Evolutionary conservation across 2,797 vertebrate genomes (phyloP).

Genomic region (Thaleichthys pacificus): DNA sequence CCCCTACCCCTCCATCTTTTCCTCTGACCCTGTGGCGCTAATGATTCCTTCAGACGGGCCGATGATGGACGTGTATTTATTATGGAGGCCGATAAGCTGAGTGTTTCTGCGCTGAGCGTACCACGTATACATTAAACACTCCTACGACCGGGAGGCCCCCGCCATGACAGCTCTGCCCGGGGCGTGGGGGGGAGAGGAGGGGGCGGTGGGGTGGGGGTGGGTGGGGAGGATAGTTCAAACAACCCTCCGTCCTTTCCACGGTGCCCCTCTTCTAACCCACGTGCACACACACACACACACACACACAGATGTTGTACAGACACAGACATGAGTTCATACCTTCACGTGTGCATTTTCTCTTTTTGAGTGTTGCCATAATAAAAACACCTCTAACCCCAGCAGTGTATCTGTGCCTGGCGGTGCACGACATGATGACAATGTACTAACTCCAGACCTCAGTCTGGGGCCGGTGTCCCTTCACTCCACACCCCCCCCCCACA

Average conservation of each 20-base stretch:
- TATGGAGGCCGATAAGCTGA: conserved; percentile 71
- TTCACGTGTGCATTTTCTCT: conserved; percentile 38
- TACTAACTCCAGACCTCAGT: too few relatives aligned
- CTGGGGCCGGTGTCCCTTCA: conserved; percentile 12
- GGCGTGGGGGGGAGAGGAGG: conserved; percentile 57
- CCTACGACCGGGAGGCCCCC: conserved; percentile 70
- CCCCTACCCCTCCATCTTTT: conserved; percentile 56
- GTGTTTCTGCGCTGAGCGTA: conserved; percentile 48
- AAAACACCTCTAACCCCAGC: conserved; percentile 20
- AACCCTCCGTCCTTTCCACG: too few relatives aligned
- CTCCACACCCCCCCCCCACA: conserved; percentile 16
- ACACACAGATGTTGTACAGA: conserved; percentile 15
- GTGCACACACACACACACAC: not conserved
- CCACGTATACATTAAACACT: conserved; percentile 64
- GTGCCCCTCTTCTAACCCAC: too few relatives aligned
- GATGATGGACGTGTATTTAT: conserved; percentile 81
- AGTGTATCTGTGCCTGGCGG: too few relatives aligned
- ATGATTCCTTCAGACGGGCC: conserved; percentile 80
- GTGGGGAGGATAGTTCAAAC: too few relatives aligned
- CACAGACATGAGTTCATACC: conserved; percentile 41
- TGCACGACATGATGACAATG: too few relatives aligned
- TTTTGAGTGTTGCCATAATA: conserved; percentile 20
- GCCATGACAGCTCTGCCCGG: conserved; percentile 77
- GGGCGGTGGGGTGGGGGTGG: too few relatives aligned
- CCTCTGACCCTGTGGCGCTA: conserved; percentile 77